Conservation (phyloP, 2,888 invertebrate genomes). For the Omphaloscelis lunosa region DNA sequence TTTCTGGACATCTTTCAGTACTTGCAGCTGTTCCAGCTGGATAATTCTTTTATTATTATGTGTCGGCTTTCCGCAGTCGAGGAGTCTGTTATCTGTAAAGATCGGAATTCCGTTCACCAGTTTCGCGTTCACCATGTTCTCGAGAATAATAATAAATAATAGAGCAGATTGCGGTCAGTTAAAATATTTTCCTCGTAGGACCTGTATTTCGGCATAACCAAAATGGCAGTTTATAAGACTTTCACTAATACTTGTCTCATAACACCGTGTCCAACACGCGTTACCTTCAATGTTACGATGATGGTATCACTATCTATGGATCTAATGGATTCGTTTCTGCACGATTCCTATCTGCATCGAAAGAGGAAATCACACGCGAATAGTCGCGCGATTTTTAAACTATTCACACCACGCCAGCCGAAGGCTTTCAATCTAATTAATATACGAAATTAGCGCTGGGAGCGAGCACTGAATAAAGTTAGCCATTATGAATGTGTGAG, state of each 20-base stretch:
- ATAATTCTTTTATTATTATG: neutral
- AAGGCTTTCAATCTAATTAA: constrained; percentile 63
- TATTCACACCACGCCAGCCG: constrained; percentile 39
- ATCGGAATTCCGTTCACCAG: too few species aligned
- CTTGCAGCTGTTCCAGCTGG: neutral
- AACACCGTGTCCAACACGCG: constrained; percentile 28
- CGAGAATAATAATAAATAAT: neutral
- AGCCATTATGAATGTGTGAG: constrained; percentile 63
- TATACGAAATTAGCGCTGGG: constrained; percentile 59
- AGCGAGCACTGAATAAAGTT: constrained; percentile 59
- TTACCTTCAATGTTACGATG: constrained; percentile 30
- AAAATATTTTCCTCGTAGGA: constrained; percentile 2
- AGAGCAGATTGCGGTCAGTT: constrained; percentile 26
- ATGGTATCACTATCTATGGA: constrained; percentile 34
- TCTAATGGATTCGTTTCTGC: constrained; percentile 43
- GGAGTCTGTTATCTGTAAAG: too few species aligned
- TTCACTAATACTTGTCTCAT: constrained; percentile 48
- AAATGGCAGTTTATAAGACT: constrained; percentile 44
- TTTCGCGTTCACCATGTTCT: neutral
- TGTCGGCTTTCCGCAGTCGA: too few species aligned
- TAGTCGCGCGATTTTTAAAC: constrained; percentile 26
- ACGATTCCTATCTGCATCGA: constrained; percentile 8
- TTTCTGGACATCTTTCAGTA: too few species aligned
- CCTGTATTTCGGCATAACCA: constrained; percentile 35
- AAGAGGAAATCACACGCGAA: constrained; percentile 21